Evolutionary conservation across 2,797 vertebrate species (phyloP).

Genomic region (Philypnodon macrostomus): DNA sequence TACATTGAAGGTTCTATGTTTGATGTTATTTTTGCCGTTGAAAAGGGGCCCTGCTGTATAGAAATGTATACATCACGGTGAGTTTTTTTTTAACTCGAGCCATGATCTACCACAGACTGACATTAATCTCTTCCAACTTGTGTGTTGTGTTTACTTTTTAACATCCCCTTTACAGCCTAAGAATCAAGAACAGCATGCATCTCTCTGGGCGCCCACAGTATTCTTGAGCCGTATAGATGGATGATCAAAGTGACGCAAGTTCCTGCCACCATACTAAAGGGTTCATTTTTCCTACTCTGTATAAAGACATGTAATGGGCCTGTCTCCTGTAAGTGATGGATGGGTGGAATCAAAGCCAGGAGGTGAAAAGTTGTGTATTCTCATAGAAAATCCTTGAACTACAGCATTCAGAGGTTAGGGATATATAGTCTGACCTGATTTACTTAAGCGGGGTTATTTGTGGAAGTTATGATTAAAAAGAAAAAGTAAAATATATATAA

Average conservation of each 20-base stretch:
- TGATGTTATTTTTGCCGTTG: constrained; percentile 12
- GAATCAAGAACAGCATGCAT: neutral
- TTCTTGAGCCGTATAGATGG: neutral
- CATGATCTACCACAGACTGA: neutral
- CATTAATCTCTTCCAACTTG: neutral
- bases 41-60: neutral
- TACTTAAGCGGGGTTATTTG: no score
- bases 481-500: no score
- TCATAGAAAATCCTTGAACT: no score
- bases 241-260: neutral
- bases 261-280: neutral
- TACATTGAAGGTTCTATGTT: neutral
- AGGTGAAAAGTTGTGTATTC: neutral
- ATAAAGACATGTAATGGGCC: neutral
- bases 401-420: no score
- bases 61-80: neutral
- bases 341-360: neutral
- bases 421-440: no score
- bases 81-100: neutral
- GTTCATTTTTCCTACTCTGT: constrained; percentile 1
- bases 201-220: neutral
- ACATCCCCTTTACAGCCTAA: neutral
- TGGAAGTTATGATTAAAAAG: no score
- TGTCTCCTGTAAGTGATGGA: neutral
- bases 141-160: neutral